phyloP scores from a whole-genome alignment of 2,888 invertebrate genomes.

The Ephialtes manifestator region DNA sequence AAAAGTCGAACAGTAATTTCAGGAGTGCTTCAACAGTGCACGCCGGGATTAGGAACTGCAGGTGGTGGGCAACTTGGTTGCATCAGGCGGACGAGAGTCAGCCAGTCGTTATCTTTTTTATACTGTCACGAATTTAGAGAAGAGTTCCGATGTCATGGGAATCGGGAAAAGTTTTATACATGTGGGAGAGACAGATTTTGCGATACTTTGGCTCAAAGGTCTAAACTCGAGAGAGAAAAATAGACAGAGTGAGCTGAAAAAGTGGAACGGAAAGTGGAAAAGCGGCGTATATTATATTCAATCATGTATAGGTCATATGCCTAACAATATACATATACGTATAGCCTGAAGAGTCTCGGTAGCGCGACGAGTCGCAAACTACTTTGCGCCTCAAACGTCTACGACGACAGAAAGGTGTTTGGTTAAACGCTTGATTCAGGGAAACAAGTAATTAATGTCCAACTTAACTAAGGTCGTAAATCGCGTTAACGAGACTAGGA shows the following conservation, averaged over 20 bases:
- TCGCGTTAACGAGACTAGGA: constrained; percentile 56
- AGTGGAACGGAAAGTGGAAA: neutral
- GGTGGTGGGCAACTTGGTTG: neutral
- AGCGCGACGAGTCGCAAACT: constrained; percentile 26
- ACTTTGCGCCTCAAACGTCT: constrained; percentile 18
- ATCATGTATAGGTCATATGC: neutral
- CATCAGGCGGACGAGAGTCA: constrained; percentile 17
- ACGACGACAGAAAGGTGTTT: neutral
- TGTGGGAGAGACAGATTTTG: constrained; percentile 1
- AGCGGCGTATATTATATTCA: constrained; percentile 5
- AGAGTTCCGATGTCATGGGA: constrained; percentile 21
- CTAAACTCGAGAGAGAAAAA: neutral
- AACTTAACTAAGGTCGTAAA: constrained; percentile 35
- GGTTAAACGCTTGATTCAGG: constrained; percentile 9
- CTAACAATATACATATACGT: neutral
- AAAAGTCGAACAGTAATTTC: constrained; percentile 69
- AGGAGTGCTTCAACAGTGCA: constrained; percentile 43
- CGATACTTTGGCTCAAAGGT: constrained; percentile 25
- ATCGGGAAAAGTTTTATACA: constrained; percentile 33
- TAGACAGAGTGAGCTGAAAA: constrained; percentile 2
- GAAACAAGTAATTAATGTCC: constrained; percentile 59
- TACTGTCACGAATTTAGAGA: constrained; percentile 40
- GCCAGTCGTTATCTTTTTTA: neutral
- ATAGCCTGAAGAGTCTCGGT: constrained; percentile 9
- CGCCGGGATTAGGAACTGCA: constrained; percentile 17